A percentile compares a stretch with the other conserved stretches of the same genome.
phyloP scores from a whole-genome alignment of 2,113 vertebrate species.

The Cricetomys ansorgei region DNA sequence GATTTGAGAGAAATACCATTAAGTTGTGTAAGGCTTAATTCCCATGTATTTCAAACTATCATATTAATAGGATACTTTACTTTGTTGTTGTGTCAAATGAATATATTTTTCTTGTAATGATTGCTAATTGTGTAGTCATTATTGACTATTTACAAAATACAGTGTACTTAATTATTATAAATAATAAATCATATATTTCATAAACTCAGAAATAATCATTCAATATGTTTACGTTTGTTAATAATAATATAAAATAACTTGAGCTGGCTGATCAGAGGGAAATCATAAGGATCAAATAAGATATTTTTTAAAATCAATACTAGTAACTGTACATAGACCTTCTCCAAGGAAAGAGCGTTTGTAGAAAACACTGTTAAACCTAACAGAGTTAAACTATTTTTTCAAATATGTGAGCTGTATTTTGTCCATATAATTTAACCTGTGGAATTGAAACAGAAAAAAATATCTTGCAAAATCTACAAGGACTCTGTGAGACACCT shows the following conservation, averaged over 20 bases:
- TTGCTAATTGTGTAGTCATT: not conserved
- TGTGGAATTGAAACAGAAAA: not conserved
- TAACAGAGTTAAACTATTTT: not conserved
- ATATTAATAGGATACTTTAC: not conserved
- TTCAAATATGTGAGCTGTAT: no score
- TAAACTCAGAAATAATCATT: not conserved
- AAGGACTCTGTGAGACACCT: no score
- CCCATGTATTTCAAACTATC: not conserved
- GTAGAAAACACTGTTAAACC: not conserved
- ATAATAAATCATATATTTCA: not conserved
- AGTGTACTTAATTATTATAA: not conserved
- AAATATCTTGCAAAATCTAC: not conserved
- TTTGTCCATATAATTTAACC: not conserved
- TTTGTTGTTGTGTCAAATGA: not conserved
- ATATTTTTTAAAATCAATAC: not conserved
- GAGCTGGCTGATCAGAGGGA: not conserved
- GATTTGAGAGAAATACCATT: not conserved
- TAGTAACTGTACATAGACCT: not conserved
- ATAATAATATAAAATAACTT: not conserved
- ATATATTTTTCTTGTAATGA: not conserved
- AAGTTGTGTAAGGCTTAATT: not conserved
- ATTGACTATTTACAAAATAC: not conserved
- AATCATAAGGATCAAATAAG: not conserved
- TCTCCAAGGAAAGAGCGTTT: not conserved
- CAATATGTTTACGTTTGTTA: not conserved